phyloP scores from a whole-genome alignment of 2,888 invertebrate species.

The Imbricaverruca yamaguchii region DNA sequence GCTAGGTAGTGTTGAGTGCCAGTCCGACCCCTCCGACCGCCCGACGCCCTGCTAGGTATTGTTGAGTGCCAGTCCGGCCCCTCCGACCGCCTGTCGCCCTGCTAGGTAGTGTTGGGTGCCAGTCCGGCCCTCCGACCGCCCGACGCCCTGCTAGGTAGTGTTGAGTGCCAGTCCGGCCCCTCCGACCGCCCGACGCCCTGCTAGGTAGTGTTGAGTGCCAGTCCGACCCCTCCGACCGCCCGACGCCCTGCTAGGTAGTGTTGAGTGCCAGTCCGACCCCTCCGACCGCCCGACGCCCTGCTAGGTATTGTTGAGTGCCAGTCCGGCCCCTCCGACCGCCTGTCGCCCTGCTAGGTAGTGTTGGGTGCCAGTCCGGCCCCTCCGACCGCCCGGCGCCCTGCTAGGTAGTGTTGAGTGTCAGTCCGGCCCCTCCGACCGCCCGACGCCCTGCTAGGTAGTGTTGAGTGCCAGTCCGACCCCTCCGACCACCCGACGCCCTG shows the following conservation, averaged over 20 bases:
- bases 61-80: too few species aligned
- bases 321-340: constrained; percentile 27
- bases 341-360: constrained; percentile 25
- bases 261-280: too few species aligned
- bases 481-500: constrained; percentile 25
- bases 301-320: constrained; percentile 22
- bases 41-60: constrained; percentile 17
- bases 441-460: constrained; percentile 25
- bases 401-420: constrained; percentile 21
- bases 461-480: too few species aligned
- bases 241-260: constrained; percentile 25
- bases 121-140: constrained; percentile 27
- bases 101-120: constrained; percentile 22
- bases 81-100: constrained; percentile 29
- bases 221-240: constrained; percentile 28
- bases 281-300: constrained; percentile 28
- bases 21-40: constrained; percentile 29
- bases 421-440: constrained; percentile 27
- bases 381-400: constrained; percentile 28
- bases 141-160: constrained; percentile 25
- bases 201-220: constrained; percentile 22
- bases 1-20: too few species aligned
- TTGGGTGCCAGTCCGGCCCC: too few species aligned
- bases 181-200: constrained; percentile 28
- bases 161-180: too few species aligned